Percentiles rank a stretch among this genome's conserved stretches.
phyloP scores from a whole-genome alignment of 2,797 vertebrate genomes.

The Cossypha polioptera region DNA sequence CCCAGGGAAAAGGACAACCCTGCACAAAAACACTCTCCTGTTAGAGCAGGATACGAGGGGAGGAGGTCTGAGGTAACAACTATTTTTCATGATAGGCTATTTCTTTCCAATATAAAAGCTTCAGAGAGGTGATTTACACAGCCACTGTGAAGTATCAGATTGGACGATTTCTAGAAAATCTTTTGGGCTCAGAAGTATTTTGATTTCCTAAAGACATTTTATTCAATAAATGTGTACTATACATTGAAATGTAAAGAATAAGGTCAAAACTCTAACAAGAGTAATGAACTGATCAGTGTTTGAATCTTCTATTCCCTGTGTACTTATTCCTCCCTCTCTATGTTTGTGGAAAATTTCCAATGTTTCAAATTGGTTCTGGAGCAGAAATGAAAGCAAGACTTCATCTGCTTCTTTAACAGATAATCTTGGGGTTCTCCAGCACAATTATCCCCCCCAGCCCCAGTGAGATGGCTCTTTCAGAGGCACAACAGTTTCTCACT shows the following conservation, averaged over 20 bases:
- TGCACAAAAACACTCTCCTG: rapidly evolving
- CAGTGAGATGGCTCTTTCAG: background rate
- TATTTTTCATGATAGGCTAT: background rate
- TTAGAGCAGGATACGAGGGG: rapidly evolving
- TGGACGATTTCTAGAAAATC: background rate
- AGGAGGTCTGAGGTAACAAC: background rate
- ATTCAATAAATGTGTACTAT: background rate
- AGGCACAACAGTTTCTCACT: rapidly evolving
- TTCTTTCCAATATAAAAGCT: background rate
- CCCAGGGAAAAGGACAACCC: background rate
- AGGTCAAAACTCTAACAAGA: background rate
- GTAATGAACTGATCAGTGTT: background rate
- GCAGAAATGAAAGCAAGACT: background rate
- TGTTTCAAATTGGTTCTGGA: background rate
- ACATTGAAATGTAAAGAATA: background rate
- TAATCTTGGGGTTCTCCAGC: background rate
- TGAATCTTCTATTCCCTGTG: background rate
- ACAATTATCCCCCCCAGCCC: background rate
- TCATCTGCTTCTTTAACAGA: background rate
- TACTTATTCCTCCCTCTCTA: background rate
- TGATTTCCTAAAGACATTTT: background rate
- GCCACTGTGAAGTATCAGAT: background rate
- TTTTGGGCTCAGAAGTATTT: background rate
- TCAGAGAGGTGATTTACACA: background rate
- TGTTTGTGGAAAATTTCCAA: background rate